Base-by-base conservation (phyloP, 1,140 invertebrate species). In the Panonychus citri region DNA sequence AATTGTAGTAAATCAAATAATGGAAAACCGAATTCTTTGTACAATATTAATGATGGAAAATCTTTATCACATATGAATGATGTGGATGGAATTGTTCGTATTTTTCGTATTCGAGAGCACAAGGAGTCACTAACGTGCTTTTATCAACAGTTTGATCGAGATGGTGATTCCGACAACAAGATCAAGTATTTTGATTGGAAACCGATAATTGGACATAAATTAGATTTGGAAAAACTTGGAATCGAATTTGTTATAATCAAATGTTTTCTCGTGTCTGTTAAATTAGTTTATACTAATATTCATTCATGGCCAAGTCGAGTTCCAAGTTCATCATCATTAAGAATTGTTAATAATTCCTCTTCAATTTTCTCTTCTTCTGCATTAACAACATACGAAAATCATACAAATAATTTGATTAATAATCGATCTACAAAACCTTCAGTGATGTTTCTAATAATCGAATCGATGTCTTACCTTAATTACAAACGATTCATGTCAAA, bases 391-490 rank as follows among this genome's bases (percentile, higher is more conserved):
- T 8, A 39, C 25, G 8, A 21, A 7, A 37, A 39, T n/a, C 30
- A 34, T n/a, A n/a, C n/a, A n/a, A n/a, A n/a, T n/a, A n/a, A n/a
- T 34, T 34, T 1, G 30, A 21, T 17, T 24, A n/a, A 39, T 30
- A 39, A 53, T 37, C 19, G 13, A 12, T 13, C 52, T 12, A 7
- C 10, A 3, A 37, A 21, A 3, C 56, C 51, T 30, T 57, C 55
- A 1, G 59, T 60, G 7, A 21, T 60, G 3, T 42, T 60, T 21
- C 30, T 60, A 25, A 51, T 57, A 2, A 54, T 60, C 19, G 59
- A 60, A 55, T 57, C 55, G 25, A 25, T 60, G 51, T 57, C 55
- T 25, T 26, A 28, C 1, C 25, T 60, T 10, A 57, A 57, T 50
- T 60, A 49, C 17, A 17, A 42, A 19, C 55, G 59, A 40, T 57